These are phyloP conservation scores for Odontomyia ornata DNA, from an alignment of 2,888 invertebrate genomes.

Conservation along the genomic window DNA sequence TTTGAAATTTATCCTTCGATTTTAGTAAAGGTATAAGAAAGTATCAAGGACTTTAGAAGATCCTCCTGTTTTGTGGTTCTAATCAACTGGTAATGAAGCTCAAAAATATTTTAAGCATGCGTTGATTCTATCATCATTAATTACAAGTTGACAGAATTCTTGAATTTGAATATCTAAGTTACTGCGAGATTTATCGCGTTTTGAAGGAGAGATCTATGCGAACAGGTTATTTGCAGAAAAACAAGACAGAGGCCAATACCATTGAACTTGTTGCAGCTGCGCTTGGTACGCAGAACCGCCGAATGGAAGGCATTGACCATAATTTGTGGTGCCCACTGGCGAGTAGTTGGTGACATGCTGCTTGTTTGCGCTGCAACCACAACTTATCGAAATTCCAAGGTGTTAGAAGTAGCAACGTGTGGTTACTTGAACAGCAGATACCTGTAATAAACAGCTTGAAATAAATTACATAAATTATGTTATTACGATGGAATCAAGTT, in stretches of 20 bases:
- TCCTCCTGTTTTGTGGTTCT: too few species aligned
- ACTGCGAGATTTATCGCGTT: too few species aligned
- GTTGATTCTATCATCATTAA: too few species aligned
- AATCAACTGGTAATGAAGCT: too few species aligned
- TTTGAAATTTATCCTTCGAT: too few species aligned
- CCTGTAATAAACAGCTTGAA: background rate
- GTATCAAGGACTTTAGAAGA: too few species aligned
- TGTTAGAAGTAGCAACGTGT: conserved; percentile 6
- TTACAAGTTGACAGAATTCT: too few species aligned
- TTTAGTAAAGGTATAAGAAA: too few species aligned
- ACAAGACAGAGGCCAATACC: conserved; percentile 2
- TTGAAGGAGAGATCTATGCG: background rate
- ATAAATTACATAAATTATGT: background rate
- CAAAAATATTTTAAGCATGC: too few species aligned
- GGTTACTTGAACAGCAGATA: background rate
- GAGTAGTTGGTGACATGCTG: conserved; percentile 7
- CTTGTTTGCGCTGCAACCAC: background rate
- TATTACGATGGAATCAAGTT: too few species aligned
- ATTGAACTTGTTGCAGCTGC: conserved; percentile 35
- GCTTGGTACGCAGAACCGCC: background rate
- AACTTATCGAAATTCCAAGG: conserved; percentile 20
- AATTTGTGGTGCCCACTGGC: conserved; percentile 17
- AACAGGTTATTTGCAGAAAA: background rate
- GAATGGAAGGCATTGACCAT: conserved; percentile 28
- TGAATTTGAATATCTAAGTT: too few species aligned